Conservation (phyloP, 2,113 vertebrate genomes). For the Girardinichthys multiradiatus region DNA sequence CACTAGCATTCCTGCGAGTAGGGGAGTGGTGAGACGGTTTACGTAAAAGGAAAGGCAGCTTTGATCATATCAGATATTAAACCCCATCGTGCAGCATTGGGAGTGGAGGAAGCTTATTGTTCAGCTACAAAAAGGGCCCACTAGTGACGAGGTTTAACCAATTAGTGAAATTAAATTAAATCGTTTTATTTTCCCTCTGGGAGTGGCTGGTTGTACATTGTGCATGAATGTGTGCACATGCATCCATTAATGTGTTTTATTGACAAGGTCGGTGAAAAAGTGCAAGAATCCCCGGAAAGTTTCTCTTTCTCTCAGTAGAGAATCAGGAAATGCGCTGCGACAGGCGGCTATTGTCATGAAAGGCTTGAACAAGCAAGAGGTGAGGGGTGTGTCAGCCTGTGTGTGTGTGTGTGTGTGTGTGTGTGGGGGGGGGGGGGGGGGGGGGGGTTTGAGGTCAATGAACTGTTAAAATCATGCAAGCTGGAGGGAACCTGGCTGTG, state of each 20-base stretch:
- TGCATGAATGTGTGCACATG: slow-evolving; percentile 10
- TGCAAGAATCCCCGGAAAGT: slow-evolving; percentile 71
- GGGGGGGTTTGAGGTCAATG: slow-evolving; percentile 39
- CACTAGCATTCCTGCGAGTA: background rate
- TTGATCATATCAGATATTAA: slow-evolving; percentile 27
- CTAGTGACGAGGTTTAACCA: slow-evolving; percentile 8
- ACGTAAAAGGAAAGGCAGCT: slow-evolving; percentile 19
- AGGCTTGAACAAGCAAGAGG: slow-evolving; percentile 19
- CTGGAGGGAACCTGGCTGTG: background rate
- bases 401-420: slow-evolving; percentile 24
- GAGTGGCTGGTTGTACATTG: slow-evolving; percentile 9
- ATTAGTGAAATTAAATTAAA: slow-evolving; percentile 38
- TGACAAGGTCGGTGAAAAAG: slow-evolving; percentile 28
- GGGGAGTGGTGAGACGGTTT: background rate
- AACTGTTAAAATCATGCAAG: slow-evolving; percentile 11
- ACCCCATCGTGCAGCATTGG: background rate
- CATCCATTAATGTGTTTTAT: slow-evolving; percentile 21
- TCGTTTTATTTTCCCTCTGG: slow-evolving; percentile 29
- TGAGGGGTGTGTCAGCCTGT: slow-evolving; percentile 23
- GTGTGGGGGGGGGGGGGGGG: no score
- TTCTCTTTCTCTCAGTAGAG: slow-evolving; percentile 48
- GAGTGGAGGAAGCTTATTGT: slow-evolving; percentile 30
- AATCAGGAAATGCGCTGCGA: slow-evolving; percentile 59
- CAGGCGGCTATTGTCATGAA: slow-evolving; percentile 58
- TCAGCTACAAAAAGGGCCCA: slow-evolving; percentile 8